These are phyloP conservation scores for Drosophila mettleri DNA, from an alignment of 2,888 invertebrate genomes.

Conservation along the genomic window DNA sequence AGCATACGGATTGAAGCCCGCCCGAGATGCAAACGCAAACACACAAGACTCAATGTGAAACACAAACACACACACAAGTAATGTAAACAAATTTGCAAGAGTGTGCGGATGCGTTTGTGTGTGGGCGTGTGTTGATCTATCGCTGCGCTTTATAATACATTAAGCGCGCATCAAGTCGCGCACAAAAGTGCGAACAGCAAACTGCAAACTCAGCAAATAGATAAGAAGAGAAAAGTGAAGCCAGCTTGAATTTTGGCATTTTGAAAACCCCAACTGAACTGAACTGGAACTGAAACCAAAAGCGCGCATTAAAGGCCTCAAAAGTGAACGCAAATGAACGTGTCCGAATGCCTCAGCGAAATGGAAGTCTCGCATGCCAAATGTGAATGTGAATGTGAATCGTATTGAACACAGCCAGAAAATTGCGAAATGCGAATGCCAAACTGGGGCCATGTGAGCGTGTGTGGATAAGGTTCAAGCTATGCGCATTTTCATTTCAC, in stretches of 20 bases:
- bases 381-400: conserved; percentile 33
- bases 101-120: neutral
- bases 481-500: conserved; percentile 54
- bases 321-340: conserved; percentile 51
- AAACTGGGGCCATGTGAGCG: conserved; percentile 1
- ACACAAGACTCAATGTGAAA: conserved; percentile 11
- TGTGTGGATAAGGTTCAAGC: conserved; percentile 49
- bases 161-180: conserved; percentile 29
- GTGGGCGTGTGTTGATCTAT: conserved; percentile 22
- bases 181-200: conserved; percentile 25
- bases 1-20: conserved; percentile 10
- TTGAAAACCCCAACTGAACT: conserved; percentile 24
- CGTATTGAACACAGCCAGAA: conserved; percentile 16
- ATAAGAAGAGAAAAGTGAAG: conserved; percentile 3
- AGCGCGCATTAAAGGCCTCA: conserved; percentile 44
- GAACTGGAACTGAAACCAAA: conserved; percentile 35
- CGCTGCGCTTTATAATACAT: conserved; percentile 43
- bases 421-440: conserved; percentile 22
- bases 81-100: conserved; percentile 29
- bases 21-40: conserved; percentile 17
- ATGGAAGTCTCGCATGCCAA: conserved; percentile 33
- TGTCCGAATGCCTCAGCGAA: conserved; percentile 12
- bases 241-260: neutral
- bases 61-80: conserved; percentile 1
- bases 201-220: conserved; percentile 18